A percentile compares a stretch with the other conserved stretches of the same genome.
Evolutionary conservation across 2,797 vertebrate genomes (phyloP).

Genomic region (Myotis findleyi): DNA sequence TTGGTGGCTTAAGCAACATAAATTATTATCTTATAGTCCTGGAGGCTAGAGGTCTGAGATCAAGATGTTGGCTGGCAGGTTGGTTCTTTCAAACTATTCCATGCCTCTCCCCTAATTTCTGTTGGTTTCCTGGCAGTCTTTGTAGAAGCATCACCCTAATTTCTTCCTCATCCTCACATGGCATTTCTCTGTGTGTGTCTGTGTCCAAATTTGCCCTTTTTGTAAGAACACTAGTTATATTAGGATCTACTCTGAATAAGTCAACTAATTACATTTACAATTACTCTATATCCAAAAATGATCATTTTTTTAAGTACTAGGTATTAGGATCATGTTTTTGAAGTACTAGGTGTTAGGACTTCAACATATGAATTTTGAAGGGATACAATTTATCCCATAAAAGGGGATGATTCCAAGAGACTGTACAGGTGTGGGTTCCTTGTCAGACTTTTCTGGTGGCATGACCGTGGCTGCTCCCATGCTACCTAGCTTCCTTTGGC

Average conservation of each 20-base stretch:
- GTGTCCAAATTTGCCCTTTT: background rate
- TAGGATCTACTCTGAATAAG: background rate
- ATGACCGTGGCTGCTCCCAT: fast-evolving
- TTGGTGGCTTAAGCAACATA: background rate
- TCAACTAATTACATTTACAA: background rate
- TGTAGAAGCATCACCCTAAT: background rate
- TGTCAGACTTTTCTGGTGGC: background rate
- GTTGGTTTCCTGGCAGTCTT: background rate
- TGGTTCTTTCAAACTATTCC: background rate
- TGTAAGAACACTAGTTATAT: background rate
- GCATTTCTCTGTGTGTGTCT: background rate
- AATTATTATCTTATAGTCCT: background rate
- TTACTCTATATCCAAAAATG: background rate
- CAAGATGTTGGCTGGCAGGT: background rate
- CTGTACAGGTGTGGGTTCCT: too few species aligned
- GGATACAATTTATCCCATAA: background rate
- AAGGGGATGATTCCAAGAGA: background rate
- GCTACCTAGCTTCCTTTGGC: background rate
- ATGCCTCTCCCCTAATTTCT: background rate
- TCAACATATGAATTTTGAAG: background rate
- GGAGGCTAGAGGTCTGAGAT: background rate
- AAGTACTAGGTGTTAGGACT: background rate
- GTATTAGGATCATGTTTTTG: background rate
- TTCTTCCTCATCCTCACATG: background rate
- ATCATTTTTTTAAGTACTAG: background rate